Evolutionary conservation across 2,888 invertebrate genomes (phyloP).

Genomic region (Cyclophora punctaria): DNA sequence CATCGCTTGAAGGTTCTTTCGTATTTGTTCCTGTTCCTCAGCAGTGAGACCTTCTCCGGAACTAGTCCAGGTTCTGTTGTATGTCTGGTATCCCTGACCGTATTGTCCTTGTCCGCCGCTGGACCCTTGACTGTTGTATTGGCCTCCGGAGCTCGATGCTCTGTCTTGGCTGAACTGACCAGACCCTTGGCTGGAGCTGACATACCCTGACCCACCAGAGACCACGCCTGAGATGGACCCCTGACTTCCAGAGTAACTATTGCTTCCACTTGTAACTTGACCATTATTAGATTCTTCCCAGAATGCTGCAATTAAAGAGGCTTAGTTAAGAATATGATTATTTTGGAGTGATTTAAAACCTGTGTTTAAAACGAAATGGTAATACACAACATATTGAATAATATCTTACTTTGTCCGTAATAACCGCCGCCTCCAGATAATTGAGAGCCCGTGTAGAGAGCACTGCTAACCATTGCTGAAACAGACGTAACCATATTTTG

Average conservation of each 20-base stretch:
- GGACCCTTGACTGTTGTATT: slow-evolving; percentile 19
- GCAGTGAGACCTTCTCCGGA: slow-evolving; percentile 38
- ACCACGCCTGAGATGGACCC: not conserved
- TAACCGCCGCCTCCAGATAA: slow-evolving; percentile 42
- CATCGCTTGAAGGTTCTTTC: slow-evolving; percentile 35
- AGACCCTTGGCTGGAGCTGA: slow-evolving; percentile 21
- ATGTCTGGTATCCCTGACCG: slow-evolving; percentile 24
- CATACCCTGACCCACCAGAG: slow-evolving; percentile 15
- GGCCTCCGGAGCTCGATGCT: slow-evolving; percentile 14
- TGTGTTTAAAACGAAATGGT: not conserved
- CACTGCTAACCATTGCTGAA: slow-evolving; percentile 52
- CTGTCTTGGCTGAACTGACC: slow-evolving; percentile 18
- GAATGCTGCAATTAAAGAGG: slow-evolving; percentile 18
- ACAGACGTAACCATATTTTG: slow-evolving; percentile 6
- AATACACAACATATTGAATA: not conserved
- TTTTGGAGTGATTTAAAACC: not conserved
- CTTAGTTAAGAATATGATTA: not conserved
- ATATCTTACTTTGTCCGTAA: slow-evolving; percentile 51
- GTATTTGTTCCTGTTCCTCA: slow-evolving; percentile 49
- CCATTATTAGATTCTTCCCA: slow-evolving; percentile 26
- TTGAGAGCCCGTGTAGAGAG: slow-evolving; percentile 41
- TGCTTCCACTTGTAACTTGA: slow-evolving; percentile 16
- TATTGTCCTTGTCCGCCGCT: slow-evolving; percentile 15
- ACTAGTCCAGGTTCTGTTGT: slow-evolving; percentile 42
- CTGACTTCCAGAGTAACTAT: slow-evolving; percentile 7